Evolutionary conservation across 2,113 vertebrate genomes (phyloP).

Genomic region (Anser brachyrhynchus): DNA sequence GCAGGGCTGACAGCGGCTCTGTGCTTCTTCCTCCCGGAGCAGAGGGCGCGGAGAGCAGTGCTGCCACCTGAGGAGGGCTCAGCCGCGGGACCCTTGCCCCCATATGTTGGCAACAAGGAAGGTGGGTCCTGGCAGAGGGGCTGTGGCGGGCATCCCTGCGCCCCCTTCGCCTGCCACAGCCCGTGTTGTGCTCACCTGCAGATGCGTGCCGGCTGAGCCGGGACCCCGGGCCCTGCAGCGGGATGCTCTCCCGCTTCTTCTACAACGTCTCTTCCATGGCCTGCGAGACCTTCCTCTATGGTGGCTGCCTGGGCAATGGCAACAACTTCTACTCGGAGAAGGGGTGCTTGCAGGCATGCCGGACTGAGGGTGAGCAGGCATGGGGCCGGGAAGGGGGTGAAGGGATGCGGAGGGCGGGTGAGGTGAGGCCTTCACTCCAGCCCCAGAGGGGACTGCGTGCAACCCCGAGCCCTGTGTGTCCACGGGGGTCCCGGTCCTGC

Average conservation of each 20-base stretch:
- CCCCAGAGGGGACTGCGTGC: neutral
- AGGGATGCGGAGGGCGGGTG: neutral
- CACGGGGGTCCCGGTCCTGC: neutral
- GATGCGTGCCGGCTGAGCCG: constrained; percentile 78
- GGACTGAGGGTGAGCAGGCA: constrained; percentile 83
- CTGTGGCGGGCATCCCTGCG: fast-evolving
- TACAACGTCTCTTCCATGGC: constrained; percentile 89
- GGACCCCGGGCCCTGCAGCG: constrained; percentile 86
- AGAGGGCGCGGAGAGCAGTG: constrained; percentile 78
- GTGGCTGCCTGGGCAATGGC: constrained; percentile 90
- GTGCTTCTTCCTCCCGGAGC: neutral
- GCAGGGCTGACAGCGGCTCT: neutral
- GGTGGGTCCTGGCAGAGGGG: constrained; percentile 36
- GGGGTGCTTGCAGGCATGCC: constrained; percentile 91
- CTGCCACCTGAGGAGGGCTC: constrained; percentile 77
- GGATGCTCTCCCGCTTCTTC: constrained; percentile 76
- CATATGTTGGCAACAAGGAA: constrained; percentile 67
- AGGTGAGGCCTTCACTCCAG: no score
- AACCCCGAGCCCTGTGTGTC: neutral
- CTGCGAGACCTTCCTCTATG: constrained; percentile 86
- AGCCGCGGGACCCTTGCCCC: neutral
- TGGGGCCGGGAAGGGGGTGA: neutral
- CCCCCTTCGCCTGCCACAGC: fast-evolving
- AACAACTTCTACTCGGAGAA: constrained; percentile 90
- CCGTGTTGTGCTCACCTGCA: neutral